phyloP scores from a whole-genome alignment of 64 coral and sea anemone genomes.

The Exaiptasia diaphana region DNA sequence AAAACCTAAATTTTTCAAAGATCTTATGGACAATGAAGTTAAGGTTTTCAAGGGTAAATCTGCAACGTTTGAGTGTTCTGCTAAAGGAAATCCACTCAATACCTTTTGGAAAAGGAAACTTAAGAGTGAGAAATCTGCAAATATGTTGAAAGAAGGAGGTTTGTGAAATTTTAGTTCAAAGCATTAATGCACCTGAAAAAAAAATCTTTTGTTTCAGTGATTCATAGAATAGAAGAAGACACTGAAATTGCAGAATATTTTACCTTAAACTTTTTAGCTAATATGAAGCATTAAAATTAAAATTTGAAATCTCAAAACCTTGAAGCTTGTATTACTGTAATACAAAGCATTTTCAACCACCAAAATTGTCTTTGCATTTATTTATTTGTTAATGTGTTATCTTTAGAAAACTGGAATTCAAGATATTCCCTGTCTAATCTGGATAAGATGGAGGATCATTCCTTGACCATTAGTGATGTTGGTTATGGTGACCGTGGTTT shows the following conservation, averaged over 20 bases:
- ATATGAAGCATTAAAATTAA: not conserved
- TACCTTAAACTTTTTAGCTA: not conserved
- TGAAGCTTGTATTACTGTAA: no score
- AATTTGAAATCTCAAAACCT: no score
- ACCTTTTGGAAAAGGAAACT: not conserved
- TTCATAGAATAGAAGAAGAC: not conserved
- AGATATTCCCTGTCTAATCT: not conserved
- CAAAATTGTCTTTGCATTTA: not conserved
- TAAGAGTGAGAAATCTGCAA: not conserved
- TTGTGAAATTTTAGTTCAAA: not conserved
- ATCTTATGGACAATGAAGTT: not conserved
- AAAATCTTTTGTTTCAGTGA: not conserved
- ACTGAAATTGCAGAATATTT: not conserved
- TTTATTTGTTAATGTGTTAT: not conserved
- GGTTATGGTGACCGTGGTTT: constrained; percentile 60
- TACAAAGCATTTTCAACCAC: no score
- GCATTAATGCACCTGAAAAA: not conserved
- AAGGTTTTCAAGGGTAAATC: not conserved
- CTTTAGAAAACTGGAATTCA: not conserved
- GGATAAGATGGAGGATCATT: not conserved
- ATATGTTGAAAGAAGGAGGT: not conserved
- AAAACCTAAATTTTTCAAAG: not conserved
- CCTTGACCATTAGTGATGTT: constrained; percentile 16
- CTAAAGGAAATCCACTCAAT: not conserved
- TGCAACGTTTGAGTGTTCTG: constrained; percentile 4